These are phyloP conservation scores for Argyra leucocephala DNA, from an alignment of 2,888 invertebrate genomes.

Conservation along the genomic window DNA sequence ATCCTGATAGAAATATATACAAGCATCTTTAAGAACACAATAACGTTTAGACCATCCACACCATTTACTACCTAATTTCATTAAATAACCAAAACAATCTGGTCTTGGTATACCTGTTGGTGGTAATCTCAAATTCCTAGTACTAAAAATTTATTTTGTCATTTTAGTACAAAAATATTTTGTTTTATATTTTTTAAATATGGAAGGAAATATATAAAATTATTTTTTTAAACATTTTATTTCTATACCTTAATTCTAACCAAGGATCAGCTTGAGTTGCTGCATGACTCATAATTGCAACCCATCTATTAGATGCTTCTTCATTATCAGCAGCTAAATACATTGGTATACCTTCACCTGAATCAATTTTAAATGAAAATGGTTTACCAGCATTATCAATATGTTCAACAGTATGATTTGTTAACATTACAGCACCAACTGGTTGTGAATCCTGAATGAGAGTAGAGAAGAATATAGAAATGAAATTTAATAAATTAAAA, in stretches of 20 bases:
- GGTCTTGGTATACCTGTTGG: constrained; percentile 69
- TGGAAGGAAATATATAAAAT: too few relatives aligned
- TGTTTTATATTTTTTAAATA: too few relatives aligned
- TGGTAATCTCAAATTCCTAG: constrained; percentile 71
- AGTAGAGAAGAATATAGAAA: not conserved
- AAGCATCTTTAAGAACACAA: constrained; percentile 90
- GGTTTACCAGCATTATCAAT: constrained; percentile 47
- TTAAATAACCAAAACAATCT: constrained; percentile 87
- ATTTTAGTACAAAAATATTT: not conserved
- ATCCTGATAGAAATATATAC: constrained; percentile 86
- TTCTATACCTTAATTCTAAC: constrained; percentile 48
- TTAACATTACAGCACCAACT: constrained; percentile 78
- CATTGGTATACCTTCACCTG: constrained; percentile 60
- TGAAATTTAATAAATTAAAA: not conserved
- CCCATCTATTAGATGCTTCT: constrained; percentile 65
- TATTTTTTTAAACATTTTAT: not conserved
- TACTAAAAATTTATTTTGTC: constrained; percentile 42
- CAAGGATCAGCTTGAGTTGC: constrained; percentile 63
- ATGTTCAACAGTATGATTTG: constrained; percentile 66
- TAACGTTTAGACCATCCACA: constrained; percentile 86
- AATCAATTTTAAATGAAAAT: constrained; percentile 61
- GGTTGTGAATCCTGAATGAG: constrained; percentile 66
- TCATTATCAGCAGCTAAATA: constrained; percentile 73
- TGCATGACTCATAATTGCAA: constrained; percentile 65
- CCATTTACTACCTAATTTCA: constrained; percentile 76